phyloP scores from a whole-genome alignment of 2,113 vertebrate species.

The Paralichthys olivaceus region DNA sequence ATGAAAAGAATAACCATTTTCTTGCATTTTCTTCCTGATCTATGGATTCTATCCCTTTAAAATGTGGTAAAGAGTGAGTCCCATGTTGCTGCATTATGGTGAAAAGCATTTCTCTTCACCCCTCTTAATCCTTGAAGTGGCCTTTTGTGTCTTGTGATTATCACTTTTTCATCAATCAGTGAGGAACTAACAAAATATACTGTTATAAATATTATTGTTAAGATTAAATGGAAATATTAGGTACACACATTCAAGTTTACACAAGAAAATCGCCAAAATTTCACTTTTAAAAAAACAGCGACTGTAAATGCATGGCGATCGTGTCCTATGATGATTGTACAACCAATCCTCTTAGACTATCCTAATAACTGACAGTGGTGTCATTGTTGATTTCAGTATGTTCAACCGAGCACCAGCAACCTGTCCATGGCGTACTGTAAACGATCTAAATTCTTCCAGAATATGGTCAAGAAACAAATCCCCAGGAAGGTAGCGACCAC shows the following conservation, averaged over 20 bases:
- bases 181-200: slow-evolving; percentile 8
- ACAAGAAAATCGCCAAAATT: slow-evolving; percentile 29
- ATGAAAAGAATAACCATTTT: background rate
- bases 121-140: slow-evolving; percentile 15
- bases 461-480: slow-evolving; percentile 87
- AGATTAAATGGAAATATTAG: slow-evolving; percentile 42
- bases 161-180: slow-evolving; percentile 16
- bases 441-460: slow-evolving; percentile 96
- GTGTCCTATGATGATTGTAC: slow-evolving; percentile 69
- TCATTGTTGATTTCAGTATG: slow-evolving; percentile 5
- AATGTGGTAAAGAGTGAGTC: slow-evolving; percentile 3
- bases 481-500: slow-evolving; percentile 88
- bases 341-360: slow-evolving; percentile 71
- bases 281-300: slow-evolving; percentile 23
- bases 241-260: slow-evolving; percentile 59
- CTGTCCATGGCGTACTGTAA: slow-evolving; percentile 89
- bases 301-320: slow-evolving; percentile 24
- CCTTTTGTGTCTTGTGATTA: slow-evolving; percentile 1
- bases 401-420: slow-evolving; percentile 87
- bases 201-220: slow-evolving; percentile 45
- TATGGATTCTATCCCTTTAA: background rate
- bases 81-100: background rate
- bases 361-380: slow-evolving; percentile 33
- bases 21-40: background rate
- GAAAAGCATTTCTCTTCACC: slow-evolving; percentile 23